phyloP scores from a whole-genome alignment of 2,888 invertebrate genomes.

The Nomada ferruginata region DNA sequence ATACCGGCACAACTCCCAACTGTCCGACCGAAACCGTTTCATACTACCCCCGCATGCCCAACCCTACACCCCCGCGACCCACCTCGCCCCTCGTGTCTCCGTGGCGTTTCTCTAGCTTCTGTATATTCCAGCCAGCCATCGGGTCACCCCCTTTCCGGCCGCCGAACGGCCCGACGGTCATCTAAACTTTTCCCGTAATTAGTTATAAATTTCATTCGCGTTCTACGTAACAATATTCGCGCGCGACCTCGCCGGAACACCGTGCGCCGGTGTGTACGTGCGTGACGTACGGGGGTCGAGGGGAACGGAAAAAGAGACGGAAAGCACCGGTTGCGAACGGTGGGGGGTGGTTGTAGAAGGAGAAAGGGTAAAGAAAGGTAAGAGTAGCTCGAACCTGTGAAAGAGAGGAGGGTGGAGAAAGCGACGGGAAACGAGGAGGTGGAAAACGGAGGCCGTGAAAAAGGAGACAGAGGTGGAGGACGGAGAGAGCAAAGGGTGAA shows the following conservation, averaged over 20 bases:
- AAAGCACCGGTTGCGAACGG: not conserved
- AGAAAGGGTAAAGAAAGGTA: not conserved
- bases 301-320: conserved; percentile 26
- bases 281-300: conserved; percentile 57
- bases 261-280: conserved; percentile 65
- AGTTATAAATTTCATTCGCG: conserved; percentile 83
- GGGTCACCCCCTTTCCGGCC: conserved; percentile 68
- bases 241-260: conserved; percentile 71
- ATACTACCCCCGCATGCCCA: conserved; percentile 20
- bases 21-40: conserved; percentile 55
- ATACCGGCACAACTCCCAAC: conserved; percentile 69
- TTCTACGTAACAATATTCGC: conserved; percentile 80
- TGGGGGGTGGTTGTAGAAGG: not conserved
- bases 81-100: not conserved
- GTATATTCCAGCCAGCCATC: conserved; percentile 52
- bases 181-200: conserved; percentile 82
- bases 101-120: conserved; percentile 28
- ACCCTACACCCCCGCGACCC: conserved; percentile 24
- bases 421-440: conserved; percentile 35
- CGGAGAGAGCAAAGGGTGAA: not conserved
- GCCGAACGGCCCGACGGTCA: conserved; percentile 76
- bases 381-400: conserved; percentile 5
- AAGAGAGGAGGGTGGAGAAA: conserved; percentile 23
- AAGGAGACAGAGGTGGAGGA: conserved; percentile 37
- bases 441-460: conserved; percentile 54